Evolutionary conservation across 2,888 invertebrate genomes (phyloP).

Genomic region (Eurois occulta): DNA sequence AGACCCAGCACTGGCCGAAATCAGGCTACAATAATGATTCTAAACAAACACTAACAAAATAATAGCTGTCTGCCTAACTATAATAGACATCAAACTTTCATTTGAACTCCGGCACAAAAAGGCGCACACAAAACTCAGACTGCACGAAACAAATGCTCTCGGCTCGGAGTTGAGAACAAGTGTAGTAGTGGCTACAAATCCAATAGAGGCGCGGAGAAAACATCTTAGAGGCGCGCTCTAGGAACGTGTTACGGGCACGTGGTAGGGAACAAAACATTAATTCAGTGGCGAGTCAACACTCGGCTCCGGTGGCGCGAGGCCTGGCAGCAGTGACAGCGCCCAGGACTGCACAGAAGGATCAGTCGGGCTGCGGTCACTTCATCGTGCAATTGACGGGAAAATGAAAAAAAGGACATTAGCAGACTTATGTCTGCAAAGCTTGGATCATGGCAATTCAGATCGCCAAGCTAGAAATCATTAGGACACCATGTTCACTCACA

Average conservation of each 20-base stretch:
- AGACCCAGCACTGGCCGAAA: neutral
- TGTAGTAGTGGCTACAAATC: conserved; percentile 18
- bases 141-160: conserved; percentile 27
- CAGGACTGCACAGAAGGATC: conserved; percentile 8
- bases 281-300: conserved; percentile 70
- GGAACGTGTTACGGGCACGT: conserved; percentile 49
- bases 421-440: neutral
- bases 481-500: too few relatives aligned
- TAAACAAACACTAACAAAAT: neutral
- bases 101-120: neutral
- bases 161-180: conserved; percentile 5
- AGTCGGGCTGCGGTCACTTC: too few relatives aligned
- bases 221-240: conserved; percentile 45
- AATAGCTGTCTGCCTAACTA: neutral
- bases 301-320: conserved; percentile 49
- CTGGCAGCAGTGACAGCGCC: conserved; percentile 40
- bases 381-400: neutral
- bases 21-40: neutral
- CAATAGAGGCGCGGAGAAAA: conserved; percentile 27
- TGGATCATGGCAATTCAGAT: neutral
- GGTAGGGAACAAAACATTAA: conserved; percentile 64
- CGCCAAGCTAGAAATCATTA: neutral
- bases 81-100: neutral
- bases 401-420: neutral
- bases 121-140: neutral